Percentiles rank a stretch among this genome's conserved stretches.
Evolutionary conservation across 2,888 invertebrate genomes (phyloP).

Genomic region (Sinotaia quadrata): DNA sequence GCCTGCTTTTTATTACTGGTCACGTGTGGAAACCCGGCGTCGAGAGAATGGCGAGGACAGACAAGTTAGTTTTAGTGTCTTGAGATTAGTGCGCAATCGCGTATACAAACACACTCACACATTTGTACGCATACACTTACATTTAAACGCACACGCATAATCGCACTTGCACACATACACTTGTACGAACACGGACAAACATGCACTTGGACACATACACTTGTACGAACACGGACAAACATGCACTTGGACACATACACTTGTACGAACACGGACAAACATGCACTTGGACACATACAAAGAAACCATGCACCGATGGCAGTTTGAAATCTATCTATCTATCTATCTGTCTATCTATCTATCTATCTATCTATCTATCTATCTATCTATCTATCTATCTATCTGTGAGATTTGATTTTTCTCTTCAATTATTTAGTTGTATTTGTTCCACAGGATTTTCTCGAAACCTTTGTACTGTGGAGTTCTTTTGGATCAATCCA

Average conservation of each 20-base stretch:
- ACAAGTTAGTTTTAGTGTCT: slow-evolving; percentile 51
- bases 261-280: no score
- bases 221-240: no score
- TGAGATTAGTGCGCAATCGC: background rate
- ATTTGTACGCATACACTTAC: background rate
- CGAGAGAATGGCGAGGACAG: slow-evolving; percentile 54
- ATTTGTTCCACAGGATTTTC: slow-evolving; percentile 81
- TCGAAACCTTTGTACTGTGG: slow-evolving; percentile 94
- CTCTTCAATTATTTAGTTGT: no score
- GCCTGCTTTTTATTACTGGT: slow-evolving; percentile 49
- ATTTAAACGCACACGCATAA: background rate
- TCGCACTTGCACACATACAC: background rate
- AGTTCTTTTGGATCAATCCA: slow-evolving; percentile 94
- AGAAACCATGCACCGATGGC: no score
- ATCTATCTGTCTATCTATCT: no score
- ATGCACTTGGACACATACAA: no score
- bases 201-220: background rate
- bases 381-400: no score
- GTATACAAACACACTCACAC: background rate
- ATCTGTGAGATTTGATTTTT: no score
- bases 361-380: no score
- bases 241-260: no score
- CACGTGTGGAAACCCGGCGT: slow-evolving; percentile 55
- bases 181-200: background rate
- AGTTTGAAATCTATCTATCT: no score